Evolutionary conservation across 2,113 vertebrate species (phyloP).

Genomic region (Clarias magur): DNA sequence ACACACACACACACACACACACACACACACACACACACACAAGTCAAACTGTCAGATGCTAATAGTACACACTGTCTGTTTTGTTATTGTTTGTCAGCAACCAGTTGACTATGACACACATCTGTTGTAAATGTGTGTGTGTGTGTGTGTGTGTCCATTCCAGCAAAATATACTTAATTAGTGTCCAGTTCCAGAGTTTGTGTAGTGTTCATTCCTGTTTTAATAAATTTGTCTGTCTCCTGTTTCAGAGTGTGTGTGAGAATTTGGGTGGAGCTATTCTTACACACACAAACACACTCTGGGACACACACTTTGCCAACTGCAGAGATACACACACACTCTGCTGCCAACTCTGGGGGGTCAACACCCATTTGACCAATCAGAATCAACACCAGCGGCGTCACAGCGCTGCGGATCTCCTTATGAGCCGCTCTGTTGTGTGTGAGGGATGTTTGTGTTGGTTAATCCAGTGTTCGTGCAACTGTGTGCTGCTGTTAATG

Average conservation of each 20-base stretch:
- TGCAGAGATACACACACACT: not conserved
- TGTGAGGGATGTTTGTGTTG: not conserved
- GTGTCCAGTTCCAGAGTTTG: not conserved
- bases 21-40: not conserved
- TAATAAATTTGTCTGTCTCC: slow-evolving; percentile 54
- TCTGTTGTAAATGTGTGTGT: not conserved
- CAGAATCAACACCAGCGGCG: slow-evolving; percentile 13
- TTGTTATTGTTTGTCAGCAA: slow-evolving; percentile 9
- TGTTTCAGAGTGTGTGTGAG: slow-evolving; percentile 11
- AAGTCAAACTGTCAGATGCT: not conserved
- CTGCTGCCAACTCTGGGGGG: slow-evolving; percentile 36
- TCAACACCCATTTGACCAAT: slow-evolving; percentile 32
- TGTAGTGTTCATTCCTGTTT: slow-evolving; percentile 30
- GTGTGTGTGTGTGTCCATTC: not conserved
- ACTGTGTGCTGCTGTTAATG: not conserved
- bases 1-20: slow-evolving; percentile 47
- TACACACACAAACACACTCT: slow-evolving; percentile 31
- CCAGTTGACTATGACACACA: not conserved
- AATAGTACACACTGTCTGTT: not conserved
- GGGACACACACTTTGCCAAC: slow-evolving; percentile 13
- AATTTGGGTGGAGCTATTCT: slow-evolving; percentile 10
- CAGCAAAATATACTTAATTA: not conserved
- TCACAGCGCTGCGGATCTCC: not conserved
- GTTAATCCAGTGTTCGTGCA: not conserved
- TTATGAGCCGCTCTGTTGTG: not conserved